Conservation (phyloP, 1,140 invertebrate genomes). For the Sycophila sp. region DNA sequence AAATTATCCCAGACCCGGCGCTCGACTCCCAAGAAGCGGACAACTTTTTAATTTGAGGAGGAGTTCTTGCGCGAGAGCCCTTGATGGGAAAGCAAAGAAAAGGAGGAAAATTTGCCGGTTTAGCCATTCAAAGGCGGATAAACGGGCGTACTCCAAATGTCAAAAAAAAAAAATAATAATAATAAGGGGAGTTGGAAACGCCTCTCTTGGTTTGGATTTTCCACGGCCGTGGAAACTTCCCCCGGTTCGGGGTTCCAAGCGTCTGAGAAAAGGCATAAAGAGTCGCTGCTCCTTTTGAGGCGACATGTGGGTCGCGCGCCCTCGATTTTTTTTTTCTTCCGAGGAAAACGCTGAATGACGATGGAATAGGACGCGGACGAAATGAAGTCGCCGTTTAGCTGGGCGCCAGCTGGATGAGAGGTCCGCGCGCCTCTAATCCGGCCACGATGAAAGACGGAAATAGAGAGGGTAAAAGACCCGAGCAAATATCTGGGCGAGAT, state of each 20-base stretch:
- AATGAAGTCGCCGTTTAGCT: not conserved
- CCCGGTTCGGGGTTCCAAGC: not conserved
- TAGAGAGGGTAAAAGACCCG: not conserved
- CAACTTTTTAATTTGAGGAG: too few species aligned
- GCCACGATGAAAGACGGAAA: not conserved
- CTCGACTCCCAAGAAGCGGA: not conserved
- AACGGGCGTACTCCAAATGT: constrained; percentile 7
- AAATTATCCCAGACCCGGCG: not conserved
- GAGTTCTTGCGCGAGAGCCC: not conserved
- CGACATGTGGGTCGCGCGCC: not conserved
- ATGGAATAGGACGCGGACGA: not conserved
- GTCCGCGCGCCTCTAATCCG: not conserved
- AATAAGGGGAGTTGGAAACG: not conserved
- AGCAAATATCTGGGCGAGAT: not conserved
- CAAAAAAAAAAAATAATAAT: not conserved
- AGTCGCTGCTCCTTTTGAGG: not conserved
- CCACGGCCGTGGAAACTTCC: not conserved
- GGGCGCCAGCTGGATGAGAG: too few species aligned
- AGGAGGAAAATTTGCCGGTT: not conserved
- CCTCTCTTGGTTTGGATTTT: not conserved
- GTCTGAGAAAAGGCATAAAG: too few species aligned
- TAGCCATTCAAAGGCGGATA: not conserved
- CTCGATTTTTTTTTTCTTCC: too few species aligned
- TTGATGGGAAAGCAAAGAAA: constrained; percentile 2
- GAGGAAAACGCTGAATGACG: not conserved